These are phyloP conservation scores for Henricia sp. DNA, from an alignment of 53 echinoderm and acorn worm genomes.

Conservation along the genomic window DNA sequence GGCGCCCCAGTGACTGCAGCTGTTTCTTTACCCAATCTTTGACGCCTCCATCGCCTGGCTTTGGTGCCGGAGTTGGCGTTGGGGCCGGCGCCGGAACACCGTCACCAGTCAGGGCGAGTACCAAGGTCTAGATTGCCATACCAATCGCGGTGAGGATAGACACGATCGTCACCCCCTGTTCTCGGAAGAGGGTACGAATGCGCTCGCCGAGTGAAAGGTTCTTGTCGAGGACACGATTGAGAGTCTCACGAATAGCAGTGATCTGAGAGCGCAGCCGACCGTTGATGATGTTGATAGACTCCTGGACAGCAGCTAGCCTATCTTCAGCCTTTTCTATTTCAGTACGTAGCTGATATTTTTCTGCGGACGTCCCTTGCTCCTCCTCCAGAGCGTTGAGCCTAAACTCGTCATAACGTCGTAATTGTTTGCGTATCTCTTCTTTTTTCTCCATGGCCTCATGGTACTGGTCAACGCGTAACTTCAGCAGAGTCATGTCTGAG, in stretches of 20 bases:
- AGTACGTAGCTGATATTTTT: too few relatives aligned
- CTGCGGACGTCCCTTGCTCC: too few relatives aligned
- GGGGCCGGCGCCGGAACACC: neutral
- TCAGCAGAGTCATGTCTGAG: too few relatives aligned
- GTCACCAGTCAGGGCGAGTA: slow-evolving; percentile 29
- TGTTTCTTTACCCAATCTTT: slow-evolving; percentile 32
- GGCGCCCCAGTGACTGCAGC: slow-evolving; percentile 2
- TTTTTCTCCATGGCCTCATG: too few relatives aligned
- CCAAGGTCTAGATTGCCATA: slow-evolving; percentile 9
- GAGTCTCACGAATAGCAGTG: slow-evolving; percentile 17
- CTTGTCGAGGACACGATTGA: slow-evolving; percentile 4
- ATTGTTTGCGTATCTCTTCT: too few relatives aligned
- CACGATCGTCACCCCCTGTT: slow-evolving; percentile 50
- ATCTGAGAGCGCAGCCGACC: slow-evolving; percentile 19
- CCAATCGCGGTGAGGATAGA: slow-evolving; percentile 29
- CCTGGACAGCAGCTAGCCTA: neutral
- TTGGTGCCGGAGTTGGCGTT: neutral
- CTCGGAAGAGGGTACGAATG: slow-evolving; percentile 35
- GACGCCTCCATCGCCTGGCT: neutral
- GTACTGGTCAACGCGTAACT: too few relatives aligned
- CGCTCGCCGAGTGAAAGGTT: slow-evolving; percentile 13
- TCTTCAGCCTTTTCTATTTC: slow-evolving; percentile 26
- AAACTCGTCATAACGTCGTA: too few relatives aligned
- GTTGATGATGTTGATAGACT: slow-evolving; percentile 13
- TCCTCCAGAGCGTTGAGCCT: too few relatives aligned